phyloP scores from a whole-genome alignment of 2,888 invertebrate genomes.

The Mechanitis messenoides region DNA sequence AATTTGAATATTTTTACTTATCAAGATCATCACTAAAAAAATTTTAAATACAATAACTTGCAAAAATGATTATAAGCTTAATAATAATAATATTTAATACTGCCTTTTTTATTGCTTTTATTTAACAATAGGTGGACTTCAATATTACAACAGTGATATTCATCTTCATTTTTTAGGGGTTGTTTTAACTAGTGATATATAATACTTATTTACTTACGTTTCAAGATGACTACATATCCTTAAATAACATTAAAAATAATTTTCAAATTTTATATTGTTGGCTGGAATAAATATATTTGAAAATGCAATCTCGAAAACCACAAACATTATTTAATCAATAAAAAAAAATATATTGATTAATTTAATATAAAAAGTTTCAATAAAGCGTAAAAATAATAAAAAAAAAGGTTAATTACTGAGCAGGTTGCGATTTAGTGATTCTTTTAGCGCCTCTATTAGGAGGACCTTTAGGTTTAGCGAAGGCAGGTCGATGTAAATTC shows the following conservation, averaged over 20 bases:
- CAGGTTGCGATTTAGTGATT: conserved; percentile 82
- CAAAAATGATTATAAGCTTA: conserved; percentile 16
- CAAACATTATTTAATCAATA: conserved; percentile 3
- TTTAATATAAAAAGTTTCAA: background rate
- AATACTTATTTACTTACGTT: background rate
- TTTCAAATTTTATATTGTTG: too few species aligned
- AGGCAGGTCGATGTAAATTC: conserved; percentile 91
- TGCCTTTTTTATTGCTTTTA: conserved; percentile 22
- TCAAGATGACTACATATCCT: too few species aligned
- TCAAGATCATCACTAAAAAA: too few species aligned
- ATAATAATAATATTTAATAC: conserved; percentile 17
- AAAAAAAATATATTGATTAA: conserved; percentile 1
- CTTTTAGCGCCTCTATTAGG: conserved; percentile 94
- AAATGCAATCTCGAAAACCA: too few species aligned
- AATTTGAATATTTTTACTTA: too few species aligned
- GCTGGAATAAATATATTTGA: too few species aligned
- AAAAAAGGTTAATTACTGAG: conserved; percentile 43
- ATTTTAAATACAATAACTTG: conserved; percentile 12
- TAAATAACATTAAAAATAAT: too few species aligned
- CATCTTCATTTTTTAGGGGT: conserved; percentile 11
- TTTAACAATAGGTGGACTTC: conserved; percentile 15
- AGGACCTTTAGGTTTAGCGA: conserved; percentile 98
- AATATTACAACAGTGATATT: conserved; percentile 8
- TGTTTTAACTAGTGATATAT: conserved; percentile 24
- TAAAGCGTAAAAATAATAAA: background rate